Evolutionary conservation across 1,140 invertebrate species (phyloP), one percentile per base, ranked within the genome.

Genomic region (Adoxophyes honmai): DNA sequence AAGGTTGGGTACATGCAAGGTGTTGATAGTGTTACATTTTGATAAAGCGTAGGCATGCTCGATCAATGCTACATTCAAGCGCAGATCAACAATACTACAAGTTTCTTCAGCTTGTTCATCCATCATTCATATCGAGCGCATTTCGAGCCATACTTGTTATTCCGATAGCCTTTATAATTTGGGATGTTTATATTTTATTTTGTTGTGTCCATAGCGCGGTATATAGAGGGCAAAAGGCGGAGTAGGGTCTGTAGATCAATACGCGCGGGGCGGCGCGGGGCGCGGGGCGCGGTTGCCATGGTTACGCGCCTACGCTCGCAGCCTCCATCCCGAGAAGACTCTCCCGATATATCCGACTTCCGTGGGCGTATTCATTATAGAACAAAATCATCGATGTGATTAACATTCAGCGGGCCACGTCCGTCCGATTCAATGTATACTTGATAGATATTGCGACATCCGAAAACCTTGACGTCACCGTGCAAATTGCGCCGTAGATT

Each of bases 291-390:
- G 39, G 72, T 66, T 63, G 54, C 75, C 70, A 82, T 83, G 73
- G 66, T 60, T 58, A 85, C 80, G 60, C 81, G 75, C 81, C 84
- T 76, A 85, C 84, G 78, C 78, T 66, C 73, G 44, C 37, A 69
- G 67, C 66, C 69, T 70, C 53, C 64, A 68, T 65, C 73, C 64
- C 59, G 61, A 59, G 57, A 66, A 66, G 64, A 64, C 62, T 53
- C 61, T 62, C 73, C 73, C 70, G 59, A 78, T 78, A 76, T 77
- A 81, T 70, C 66, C 62, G 42, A 64, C 59, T 70, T 71, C 71
- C 71, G 74, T 81, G 71, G 78, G 74, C 78, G 73, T 60, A 36
- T 65, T 70, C 54, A 66, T 73, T 72, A 70, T 70, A 65, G 64
- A 75, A 75, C 66, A 61, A 64, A 75, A 71, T 64, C 59, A 61